Percentiles rank a stretch among this genome's conserved stretches.
These are phyloP conservation scores for Shinisaurus crocodilurus DNA, from an alignment of 2,113 vertebrate genomes.

Conservation along the genomic window DNA sequence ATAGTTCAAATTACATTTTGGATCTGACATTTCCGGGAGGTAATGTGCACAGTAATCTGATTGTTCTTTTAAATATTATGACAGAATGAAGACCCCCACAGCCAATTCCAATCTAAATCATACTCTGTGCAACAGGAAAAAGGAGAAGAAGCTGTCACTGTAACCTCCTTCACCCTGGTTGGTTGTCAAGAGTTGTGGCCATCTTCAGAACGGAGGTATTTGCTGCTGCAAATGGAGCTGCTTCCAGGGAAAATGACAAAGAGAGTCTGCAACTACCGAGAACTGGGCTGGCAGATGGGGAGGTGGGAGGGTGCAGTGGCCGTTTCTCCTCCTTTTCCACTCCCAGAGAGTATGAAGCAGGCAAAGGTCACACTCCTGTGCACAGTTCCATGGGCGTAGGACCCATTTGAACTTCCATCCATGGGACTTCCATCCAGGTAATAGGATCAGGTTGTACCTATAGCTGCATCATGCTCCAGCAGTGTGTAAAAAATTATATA, in stretches of 20 bases:
- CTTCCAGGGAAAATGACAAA: neutral
- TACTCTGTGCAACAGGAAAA: neutral
- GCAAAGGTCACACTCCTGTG: too few relatives aligned
- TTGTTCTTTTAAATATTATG: conserved; percentile 52
- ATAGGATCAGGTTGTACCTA: neutral
- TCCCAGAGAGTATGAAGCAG: too few relatives aligned
- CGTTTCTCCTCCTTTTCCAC: too few relatives aligned
- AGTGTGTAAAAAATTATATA: neutral
- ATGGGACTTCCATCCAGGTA: neutral
- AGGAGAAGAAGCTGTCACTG: neutral
- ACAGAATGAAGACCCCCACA: conserved; percentile 1
- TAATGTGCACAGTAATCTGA: conserved; percentile 53
- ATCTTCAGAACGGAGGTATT: neutral
- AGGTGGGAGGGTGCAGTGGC: too few relatives aligned
- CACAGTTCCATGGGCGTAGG: neutral
- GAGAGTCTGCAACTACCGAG: neutral
- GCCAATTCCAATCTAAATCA: accelerated
- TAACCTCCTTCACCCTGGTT: neutral
- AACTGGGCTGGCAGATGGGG: too few relatives aligned
- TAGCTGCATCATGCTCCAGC: too few relatives aligned
- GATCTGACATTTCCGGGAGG: conserved; percentile 48
- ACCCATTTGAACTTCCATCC: neutral
- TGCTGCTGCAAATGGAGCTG: neutral
- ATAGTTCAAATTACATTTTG: conserved; percentile 54
- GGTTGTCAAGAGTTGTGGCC: too few relatives aligned